Evolutionary conservation across 2,113 vertebrate genomes (phyloP), one percentile per base, ranked within the genome.

Genomic region (Potamarius usumacintae): DNA sequence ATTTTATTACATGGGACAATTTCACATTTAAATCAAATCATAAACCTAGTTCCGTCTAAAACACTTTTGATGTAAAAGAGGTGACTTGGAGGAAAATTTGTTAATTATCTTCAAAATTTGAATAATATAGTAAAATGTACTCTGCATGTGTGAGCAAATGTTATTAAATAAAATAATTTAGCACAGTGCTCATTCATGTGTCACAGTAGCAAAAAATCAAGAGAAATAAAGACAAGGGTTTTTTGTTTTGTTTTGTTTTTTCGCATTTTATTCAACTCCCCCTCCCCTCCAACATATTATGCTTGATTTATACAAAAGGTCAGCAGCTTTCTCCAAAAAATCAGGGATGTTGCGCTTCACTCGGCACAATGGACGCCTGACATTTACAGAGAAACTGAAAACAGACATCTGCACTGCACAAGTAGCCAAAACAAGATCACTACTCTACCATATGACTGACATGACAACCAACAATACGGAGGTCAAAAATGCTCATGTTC

Each of bases 291-390:
- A 74, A 55, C n/a, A 79, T 67, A 86, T 67, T 67, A 55, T 5
- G 62, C 17, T 81, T 34, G 18, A 71, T 69, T 82, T 69, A 67
- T 82, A 88, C 62, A 79, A 89, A 90, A 89, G 84, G 53, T 20
- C 42, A 15, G 12, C 69, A 7, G 48, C 80, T 86, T n/a, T 74
- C 63, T 42, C 18, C 71, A 34, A 63, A 87, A 87, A 72, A 81
- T 48, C 85, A 80, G 25, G 84, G 48, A 52, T 11, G 53, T 11
- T 60, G n/a, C 67, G 78, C 62, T 82, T 42, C 12, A 65, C 48
- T 77, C 82, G 77, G 27, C 88, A 84, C 89, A 91, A 62, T 4
- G 55, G 89, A 18, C 8, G 83, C 80, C 55, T 63, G 52, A 72
- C 34, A 88, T 85, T 72, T 62, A 85, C 58, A 50, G 53, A 86